Conservation (phyloP, 2,888 invertebrate species). For the Lasioglossum vierecki region DNA sequence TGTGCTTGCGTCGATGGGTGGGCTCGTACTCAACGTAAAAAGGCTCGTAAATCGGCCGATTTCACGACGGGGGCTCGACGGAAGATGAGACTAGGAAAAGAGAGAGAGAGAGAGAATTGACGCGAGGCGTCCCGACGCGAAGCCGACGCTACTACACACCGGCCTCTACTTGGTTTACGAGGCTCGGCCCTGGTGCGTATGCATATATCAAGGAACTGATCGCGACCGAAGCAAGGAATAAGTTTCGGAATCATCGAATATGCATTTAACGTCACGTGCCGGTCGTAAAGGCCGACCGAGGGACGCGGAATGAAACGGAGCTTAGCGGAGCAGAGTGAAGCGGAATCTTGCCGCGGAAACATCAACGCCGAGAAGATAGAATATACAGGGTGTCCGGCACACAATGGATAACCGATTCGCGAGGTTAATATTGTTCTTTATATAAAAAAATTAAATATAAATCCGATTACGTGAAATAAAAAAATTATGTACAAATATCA, state of each 20-base stretch:
- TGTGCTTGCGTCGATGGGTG: not conserved
- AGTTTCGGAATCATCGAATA: slow-evolving; percentile 50
- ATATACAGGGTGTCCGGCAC: not conserved
- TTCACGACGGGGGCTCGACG: slow-evolving; percentile 55
- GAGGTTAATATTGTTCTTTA: no score
- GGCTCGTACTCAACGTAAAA: slow-evolving; percentile 49
- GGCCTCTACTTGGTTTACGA: slow-evolving; percentile 62
- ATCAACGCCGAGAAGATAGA: slow-evolving; percentile 4
- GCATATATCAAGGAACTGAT: slow-evolving; percentile 31
- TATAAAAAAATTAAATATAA: no score
- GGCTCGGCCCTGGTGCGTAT: slow-evolving; percentile 28
- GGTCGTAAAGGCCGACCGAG: slow-evolving; percentile 26
- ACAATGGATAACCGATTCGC: no score
- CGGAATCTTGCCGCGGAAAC: not conserved
- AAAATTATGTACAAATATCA: no score
- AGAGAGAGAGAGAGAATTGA: not conserved
- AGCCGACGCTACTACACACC: not conserved
- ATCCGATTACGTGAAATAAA: no score
- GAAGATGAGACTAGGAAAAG: slow-evolving; percentile 47
- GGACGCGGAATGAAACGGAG: not conserved
- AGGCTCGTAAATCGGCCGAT: slow-evolving; percentile 67
- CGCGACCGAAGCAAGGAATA: not conserved
- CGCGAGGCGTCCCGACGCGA: not conserved
- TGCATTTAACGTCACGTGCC: slow-evolving; percentile 51
- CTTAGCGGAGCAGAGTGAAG: not conserved